phyloP scores from a whole-genome alignment of 2,888 invertebrate species.

The Dichetophora obliterata region DNA sequence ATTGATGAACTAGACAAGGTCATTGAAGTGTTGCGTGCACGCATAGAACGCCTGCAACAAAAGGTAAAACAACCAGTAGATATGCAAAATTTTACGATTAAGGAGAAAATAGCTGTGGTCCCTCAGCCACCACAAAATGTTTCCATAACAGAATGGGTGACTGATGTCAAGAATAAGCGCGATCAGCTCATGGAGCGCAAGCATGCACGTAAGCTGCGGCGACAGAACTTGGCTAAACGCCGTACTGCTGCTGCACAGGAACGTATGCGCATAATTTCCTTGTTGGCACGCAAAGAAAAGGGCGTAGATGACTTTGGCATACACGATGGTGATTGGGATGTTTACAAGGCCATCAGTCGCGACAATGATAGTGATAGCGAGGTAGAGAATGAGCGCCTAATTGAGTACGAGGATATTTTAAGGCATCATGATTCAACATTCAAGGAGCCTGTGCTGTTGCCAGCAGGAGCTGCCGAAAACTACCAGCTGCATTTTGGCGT shows the following conservation, averaged over 20 bases:
- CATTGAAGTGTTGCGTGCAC: constrained; percentile 42
- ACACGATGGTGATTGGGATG: constrained; percentile 96
- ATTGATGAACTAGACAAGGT: constrained; percentile 30
- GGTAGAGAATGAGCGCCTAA: constrained; percentile 87
- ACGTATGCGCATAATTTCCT: constrained; percentile 93
- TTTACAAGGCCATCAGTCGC: constrained; percentile 88
- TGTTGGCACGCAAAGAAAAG: constrained; percentile 84
- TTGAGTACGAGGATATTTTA: constrained; percentile 88
- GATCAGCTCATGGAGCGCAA: constrained; percentile 78
- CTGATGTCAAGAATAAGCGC: constrained; percentile 60
- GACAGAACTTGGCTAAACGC: constrained; percentile 89
- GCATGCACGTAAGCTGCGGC: constrained; percentile 81
- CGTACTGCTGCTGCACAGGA: constrained; percentile 94
- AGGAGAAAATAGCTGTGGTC: constrained; percentile 55
- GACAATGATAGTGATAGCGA: constrained; percentile 91
- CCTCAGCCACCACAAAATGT: constrained; percentile 65
- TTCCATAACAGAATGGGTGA: constrained; percentile 63
- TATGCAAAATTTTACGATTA: constrained; percentile 33
- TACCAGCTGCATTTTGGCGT: constrained; percentile 79
- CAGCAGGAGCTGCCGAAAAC: constrained; percentile 75
- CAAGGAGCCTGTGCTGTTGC: constrained; percentile 69
- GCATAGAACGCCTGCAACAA: constrained; percentile 72
- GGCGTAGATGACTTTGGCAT: constrained; percentile 92
- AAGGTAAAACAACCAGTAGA: constrained; percentile 33
- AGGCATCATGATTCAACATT: constrained; percentile 86